phyloP scores from a whole-genome alignment of 2,113 vertebrate genomes.

The Ardeotis arabs region DNA sequence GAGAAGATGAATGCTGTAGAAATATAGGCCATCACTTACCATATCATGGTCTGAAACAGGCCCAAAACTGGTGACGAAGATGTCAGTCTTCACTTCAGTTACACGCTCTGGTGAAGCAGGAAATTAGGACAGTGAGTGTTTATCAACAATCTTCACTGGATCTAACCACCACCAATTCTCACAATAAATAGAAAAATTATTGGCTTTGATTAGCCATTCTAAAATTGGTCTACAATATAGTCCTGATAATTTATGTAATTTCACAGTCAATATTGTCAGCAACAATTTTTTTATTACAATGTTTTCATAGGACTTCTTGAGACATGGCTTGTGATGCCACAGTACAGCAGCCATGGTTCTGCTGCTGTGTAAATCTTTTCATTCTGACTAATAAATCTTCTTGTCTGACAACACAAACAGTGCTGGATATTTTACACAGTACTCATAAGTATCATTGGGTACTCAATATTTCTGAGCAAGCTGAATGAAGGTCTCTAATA shows the following conservation, averaged over 20 bases:
- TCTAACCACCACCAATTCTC: conserved; percentile 74
- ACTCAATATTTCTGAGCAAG: background rate
- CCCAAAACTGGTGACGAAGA: conserved; percentile 99
- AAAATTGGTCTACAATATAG: conserved; percentile 57
- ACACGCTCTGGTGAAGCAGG: conserved; percentile 97
- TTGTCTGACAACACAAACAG: background rate
- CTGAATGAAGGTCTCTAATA: background rate
- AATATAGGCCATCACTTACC: conserved; percentile 80
- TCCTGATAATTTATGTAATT: conserved; percentile 70
- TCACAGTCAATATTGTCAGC: conserved; percentile 66
- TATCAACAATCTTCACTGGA: conserved; percentile 81
- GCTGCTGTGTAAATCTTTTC: background rate
- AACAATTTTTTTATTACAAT: background rate
- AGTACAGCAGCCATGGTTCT: background rate
- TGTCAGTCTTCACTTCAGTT: conserved; percentile 99
- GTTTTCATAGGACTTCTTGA: background rate
- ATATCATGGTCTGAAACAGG: conserved; percentile 99
- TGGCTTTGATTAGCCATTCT: conserved; percentile 75
- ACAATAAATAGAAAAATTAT: conserved; percentile 74
- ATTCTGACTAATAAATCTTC: background rate
- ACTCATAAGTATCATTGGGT: background rate
- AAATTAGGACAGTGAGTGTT: conserved; percentile 89
- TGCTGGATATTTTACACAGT: background rate
- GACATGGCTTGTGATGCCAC: background rate
- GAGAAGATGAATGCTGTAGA: conserved; percentile 20